Evolutionary conservation across 2,888 invertebrate species (phyloP), one percentile per base, ranked within the genome.

Genomic region (Kuschelorhynchus macadamiae): DNA sequence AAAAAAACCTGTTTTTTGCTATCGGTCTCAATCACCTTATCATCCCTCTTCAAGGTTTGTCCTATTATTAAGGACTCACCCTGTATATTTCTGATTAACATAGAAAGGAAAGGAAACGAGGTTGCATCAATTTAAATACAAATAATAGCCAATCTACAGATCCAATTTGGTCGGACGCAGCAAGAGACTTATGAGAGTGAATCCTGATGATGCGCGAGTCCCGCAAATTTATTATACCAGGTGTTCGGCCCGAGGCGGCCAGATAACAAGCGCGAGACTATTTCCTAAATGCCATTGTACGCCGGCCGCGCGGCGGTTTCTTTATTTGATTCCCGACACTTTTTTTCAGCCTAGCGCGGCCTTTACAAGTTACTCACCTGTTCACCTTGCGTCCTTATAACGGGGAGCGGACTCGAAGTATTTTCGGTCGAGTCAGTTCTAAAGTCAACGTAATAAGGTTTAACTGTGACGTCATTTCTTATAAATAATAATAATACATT

Each of bases 261-360:
- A 52, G 68, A 68, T 68, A 68, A 68, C 64, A 64, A 68, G 68
- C 64, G 68, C 64, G 14, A 64, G 25, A 64, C 59, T 68, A 68
- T 68, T 68, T 68, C 60, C 60, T 64, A 68, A 68, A 64, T 68
- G 50, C 61, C 62, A 67, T 67, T 62, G 61, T 62, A 62, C 67
- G 50, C 39, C 47, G 25, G n/a, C n/a, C n/a, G n/a, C n/a, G n/a
- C n/a, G n/a, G n/a, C n/a, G 62, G 55, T 53, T 53, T 53, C 62
- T 67, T 67, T 55, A 36, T 61, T 56, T 62, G 14, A 44, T 33
- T 60, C 33, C 14, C 50, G 20, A n/a, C 30, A 17, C 25, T 55
- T 18, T 36, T 33, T 39, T 55, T 39, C 41, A 21, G 18, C n/a
- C 20, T 20, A 32, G 16, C 20, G 32, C 50, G 32, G 32, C 50